Evolutionary conservation across 1,140 invertebrate genomes (phyloP), one percentile per base, ranked within the genome.

Genomic region (Ostrea denselamellosa): DNA sequence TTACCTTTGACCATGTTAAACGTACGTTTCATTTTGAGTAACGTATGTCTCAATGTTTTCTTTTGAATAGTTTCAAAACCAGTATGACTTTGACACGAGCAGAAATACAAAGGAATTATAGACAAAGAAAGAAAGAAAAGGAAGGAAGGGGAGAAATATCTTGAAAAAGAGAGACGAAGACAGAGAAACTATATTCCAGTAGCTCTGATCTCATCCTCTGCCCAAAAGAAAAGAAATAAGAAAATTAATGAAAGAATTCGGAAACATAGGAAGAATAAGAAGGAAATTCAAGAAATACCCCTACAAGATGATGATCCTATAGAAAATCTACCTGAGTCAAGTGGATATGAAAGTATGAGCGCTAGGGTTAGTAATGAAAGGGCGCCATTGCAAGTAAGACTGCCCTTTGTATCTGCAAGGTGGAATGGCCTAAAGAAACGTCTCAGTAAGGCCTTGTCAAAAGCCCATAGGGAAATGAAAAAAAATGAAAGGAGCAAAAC

Each of bases 41-140:
- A 44, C 34, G 34, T 1, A 44, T 44, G 34, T 44, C 5, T 44
- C 1, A 44, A 44, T 44, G 1, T 44, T 44, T 44, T 44, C 5
- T 44, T 44, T 44, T 44, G 1, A 0, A 14, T 62, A 7, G 2
- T 62, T 62, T 62, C 14, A 62, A 58, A 25, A 19, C 22, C 0
- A 10, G n/a, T n/a, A 85, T 85, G 84, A 54, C 52, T 0, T 56
- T 56, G 25, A 22, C 84, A 25, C 56, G 56, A 85, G 84, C 84
- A 62, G 84, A 56, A 25, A 85, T 85, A 85, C 84, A 85, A 28
- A 85, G 28, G 25, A 22, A 8, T 1, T 85, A 85, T 28, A n/a
- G 84, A 14, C 5, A 85, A 85, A 56, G 84, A 28, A 85, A 85
- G 28, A 85, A 85, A 25, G 2, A 58, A 1, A n/a, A n/a, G n/a